Evolutionary conservation across 2,888 invertebrate species (phyloP), one percentile per base, ranked within the genome.

Genomic region (Cosmia trapezina): DNA sequence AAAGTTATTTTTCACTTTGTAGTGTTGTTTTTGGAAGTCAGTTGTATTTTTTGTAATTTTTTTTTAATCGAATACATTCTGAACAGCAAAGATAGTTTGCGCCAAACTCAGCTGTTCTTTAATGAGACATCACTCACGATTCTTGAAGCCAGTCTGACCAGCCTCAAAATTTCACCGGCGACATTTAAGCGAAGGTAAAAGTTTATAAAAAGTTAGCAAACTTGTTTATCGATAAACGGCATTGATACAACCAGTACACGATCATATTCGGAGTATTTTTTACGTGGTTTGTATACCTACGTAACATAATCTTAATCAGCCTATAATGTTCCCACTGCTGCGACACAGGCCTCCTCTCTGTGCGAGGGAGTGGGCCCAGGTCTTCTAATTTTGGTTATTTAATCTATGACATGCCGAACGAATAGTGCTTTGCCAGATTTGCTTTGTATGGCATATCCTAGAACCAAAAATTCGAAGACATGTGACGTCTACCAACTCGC

Each of bases 101-200:
- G 7, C 47, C 62, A 64, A 60, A 1, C 28, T 22, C 69, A 82
- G 57, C 66, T 69, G 71, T 60, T 47, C 9, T 54, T 28, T 53
- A 57, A 64, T 28, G 60, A 81, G 62, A 51, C 79, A 73, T 80
- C 80, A 63, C 49, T 79, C 67, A 70, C 65, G 37, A 49, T 12
- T 65, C 61, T 22, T 22, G 14, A 9, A 74, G 54, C 83, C 66
- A 43, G 75, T 80, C 47, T 5, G 73, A 81, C 86, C 76, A 75
- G 83, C 61, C 68, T 12, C 80, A 68, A 59, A 85, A 85, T 85
- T 85, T 85, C 87, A 75, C 87, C 68, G 33, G 49, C 75, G 85
- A 86, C 87, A 85, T 85, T 85, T 80, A 76, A 75, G 51, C 47
- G 85, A 78, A 78, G 85, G 87, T 86, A 86, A 85, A 85, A 85